Percentiles rank a stretch among this genome's conserved stretches.
Conservation (phyloP, 2,113 vertebrate genomes). For the Grammomys surdaster region DNA sequence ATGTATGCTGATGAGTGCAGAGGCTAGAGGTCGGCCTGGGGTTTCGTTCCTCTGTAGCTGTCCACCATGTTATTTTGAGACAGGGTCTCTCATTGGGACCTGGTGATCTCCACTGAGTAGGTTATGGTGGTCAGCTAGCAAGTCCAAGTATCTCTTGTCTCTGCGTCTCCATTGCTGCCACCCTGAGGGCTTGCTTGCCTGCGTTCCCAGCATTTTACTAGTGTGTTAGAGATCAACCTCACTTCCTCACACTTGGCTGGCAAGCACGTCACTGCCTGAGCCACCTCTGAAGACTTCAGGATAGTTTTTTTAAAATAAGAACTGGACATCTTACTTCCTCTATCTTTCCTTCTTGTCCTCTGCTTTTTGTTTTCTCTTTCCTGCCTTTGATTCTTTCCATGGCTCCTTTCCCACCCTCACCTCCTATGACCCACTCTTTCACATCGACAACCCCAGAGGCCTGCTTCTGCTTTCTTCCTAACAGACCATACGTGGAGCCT, state of each 20-base stretch:
- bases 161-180: background rate
- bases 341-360: background rate
- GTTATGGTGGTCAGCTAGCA: background rate
- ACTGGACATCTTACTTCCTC: too few species aligned
- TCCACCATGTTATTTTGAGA: background rate
- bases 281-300: background rate
- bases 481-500: accelerated
- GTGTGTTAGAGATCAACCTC: background rate
- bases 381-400: background rate
- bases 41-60: too few species aligned
- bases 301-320: background rate
- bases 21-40: background rate
- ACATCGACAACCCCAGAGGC: accelerated
- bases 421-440: accelerated
- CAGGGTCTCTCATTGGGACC: background rate
- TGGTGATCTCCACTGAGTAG: background rate
- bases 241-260: background rate
- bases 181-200: background rate
- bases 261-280: background rate
- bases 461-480: background rate
- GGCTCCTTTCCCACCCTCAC: background rate
- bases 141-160: background rate
- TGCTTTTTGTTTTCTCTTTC: too few species aligned
- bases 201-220: background rate
- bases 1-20: too few species aligned